phyloP scores from a whole-genome alignment of 1,140 invertebrate species.

The Listronotus bonariensis region DNA sequence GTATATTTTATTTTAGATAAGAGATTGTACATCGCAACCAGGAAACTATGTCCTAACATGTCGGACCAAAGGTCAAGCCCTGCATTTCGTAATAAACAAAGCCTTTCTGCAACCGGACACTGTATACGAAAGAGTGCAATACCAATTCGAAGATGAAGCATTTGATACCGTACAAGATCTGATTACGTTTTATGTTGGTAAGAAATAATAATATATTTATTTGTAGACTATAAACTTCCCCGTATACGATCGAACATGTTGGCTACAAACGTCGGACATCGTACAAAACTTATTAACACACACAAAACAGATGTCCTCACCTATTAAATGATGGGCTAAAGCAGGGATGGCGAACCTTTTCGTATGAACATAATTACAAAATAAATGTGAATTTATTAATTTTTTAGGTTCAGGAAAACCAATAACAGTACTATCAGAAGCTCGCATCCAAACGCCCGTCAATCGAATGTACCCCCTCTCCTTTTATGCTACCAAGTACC shows the following conservation, averaged over 20 bases:
- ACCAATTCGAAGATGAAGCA: conserved; percentile 92
- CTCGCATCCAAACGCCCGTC: conserved; percentile 78
- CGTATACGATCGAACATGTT: no score
- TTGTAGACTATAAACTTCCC: no score
- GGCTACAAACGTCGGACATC: no score
- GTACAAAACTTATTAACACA: no score
- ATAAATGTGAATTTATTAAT: no score
- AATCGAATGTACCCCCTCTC: conserved; percentile 72
- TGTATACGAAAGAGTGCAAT: conserved; percentile 88
- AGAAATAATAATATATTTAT: no score
- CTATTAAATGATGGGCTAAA: no score
- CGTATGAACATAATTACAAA: not conserved
- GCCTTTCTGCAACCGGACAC: conserved; percentile 86
- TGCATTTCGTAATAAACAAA: conserved; percentile 95
- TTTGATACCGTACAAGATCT: conserved; percentile 93
- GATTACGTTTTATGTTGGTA: conserved; percentile 89
- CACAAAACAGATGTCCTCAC: no score
- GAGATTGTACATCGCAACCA: conserved; percentile 90
- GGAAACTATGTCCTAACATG: conserved; percentile 93
- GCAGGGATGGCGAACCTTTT: no score
- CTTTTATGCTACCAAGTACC: conserved; percentile 67
- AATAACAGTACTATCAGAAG: conserved; percentile 85
- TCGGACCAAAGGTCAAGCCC: conserved; percentile 72
- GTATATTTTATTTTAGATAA: conserved; percentile 58
- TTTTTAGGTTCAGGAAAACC: conserved; percentile 71